Evolutionary conservation across 64 coral and sea anemone genomes (phyloP).

Genomic region (Pachyseris speciosa): DNA sequence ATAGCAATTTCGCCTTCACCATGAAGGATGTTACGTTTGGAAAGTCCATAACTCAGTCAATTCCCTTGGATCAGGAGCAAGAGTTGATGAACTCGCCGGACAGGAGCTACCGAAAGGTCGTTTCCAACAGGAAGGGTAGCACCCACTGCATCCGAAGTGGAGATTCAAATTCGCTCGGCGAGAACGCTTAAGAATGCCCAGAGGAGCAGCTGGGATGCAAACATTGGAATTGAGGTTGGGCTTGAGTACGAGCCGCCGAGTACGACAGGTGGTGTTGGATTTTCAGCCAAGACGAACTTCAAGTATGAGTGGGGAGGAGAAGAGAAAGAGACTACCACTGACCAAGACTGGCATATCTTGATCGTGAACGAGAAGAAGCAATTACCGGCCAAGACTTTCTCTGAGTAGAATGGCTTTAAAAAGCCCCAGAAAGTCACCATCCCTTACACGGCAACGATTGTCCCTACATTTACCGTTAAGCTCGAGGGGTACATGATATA

Average conservation of each 20-base stretch:
- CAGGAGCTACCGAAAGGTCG: slow-evolving; percentile 44
- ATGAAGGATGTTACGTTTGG: slow-evolving; percentile 67
- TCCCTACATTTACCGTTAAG: slow-evolving; percentile 54
- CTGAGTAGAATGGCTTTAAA: slow-evolving; percentile 41
- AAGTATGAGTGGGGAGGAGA: slow-evolving; percentile 41
- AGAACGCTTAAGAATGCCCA: slow-evolving; percentile 38
- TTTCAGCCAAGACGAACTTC: slow-evolving; percentile 14
- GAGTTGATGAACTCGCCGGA: slow-evolving; percentile 29
- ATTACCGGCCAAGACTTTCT: not conserved
- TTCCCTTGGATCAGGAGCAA: not conserved
- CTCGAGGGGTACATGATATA: slow-evolving; percentile 60
- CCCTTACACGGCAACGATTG: slow-evolving; percentile 63
- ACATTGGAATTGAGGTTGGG: slow-evolving; percentile 32
- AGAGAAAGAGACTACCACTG: slow-evolving; percentile 18
- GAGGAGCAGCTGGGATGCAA: slow-evolving; percentile 37
- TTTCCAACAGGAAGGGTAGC: not conserved
- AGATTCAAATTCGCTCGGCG: slow-evolving; percentile 29
- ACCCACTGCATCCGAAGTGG: not conserved
- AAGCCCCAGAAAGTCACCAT: slow-evolving; percentile 59
- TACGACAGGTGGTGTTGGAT: slow-evolving; percentile 47
- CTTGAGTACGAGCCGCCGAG: slow-evolving; percentile 34
- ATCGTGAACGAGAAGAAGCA: slow-evolving; percentile 33
- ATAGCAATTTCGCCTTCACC: slow-evolving; percentile 47
- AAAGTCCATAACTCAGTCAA: slow-evolving; percentile 11
- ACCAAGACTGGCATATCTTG: slow-evolving; percentile 65